Evolutionary conservation across 2,797 vertebrate genomes (phyloP).

Genomic region (Orientallactaga sibirica): DNA sequence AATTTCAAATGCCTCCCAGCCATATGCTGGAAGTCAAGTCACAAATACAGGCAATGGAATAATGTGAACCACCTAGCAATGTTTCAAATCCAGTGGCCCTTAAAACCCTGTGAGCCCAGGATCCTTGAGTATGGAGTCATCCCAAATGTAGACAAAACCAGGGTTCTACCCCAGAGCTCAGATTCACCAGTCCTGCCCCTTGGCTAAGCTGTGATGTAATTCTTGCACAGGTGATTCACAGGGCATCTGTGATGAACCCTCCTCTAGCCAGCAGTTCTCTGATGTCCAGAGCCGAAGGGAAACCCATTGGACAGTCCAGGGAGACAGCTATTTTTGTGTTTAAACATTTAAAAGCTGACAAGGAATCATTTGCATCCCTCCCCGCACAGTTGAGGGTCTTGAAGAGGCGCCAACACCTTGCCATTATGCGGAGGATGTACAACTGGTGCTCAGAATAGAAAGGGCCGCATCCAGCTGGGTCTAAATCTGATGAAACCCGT

Average conservation of each 20-base stretch:
- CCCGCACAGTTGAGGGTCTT: slow-evolving; percentile 52
- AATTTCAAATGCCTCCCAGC: neutral
- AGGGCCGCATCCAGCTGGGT: neutral
- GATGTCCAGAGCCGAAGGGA: neutral
- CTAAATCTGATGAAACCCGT: slow-evolving; percentile 56
- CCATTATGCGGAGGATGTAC: slow-evolving; percentile 63
- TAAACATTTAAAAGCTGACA: slow-evolving; percentile 42
- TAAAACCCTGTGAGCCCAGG: neutral
- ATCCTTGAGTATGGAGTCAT: neutral
- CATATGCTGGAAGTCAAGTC: neutral
- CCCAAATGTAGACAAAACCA: slow-evolving; percentile 1
- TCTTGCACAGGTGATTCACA: neutral
- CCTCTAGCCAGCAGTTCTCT: neutral
- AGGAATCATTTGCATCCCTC: slow-evolving; percentile 62
- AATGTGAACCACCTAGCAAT: neutral
- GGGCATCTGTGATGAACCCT: neutral
- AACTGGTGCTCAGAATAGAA: slow-evolving; percentile 26
- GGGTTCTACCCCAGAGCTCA: neutral
- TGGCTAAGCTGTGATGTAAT: slow-evolving; percentile 20
- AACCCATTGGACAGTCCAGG: neutral
- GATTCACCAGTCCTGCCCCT: slow-evolving; percentile 14
- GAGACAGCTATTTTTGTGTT: slow-evolving; percentile 51
- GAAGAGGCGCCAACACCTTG: slow-evolving; percentile 68
- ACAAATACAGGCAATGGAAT: neutral
- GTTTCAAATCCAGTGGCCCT: neutral